Evolutionary conservation across 2,797 vertebrate species (phyloP), one percentile per base, ranked within the genome.

Genomic region (Schizopygopsis malacanthus): DNA sequence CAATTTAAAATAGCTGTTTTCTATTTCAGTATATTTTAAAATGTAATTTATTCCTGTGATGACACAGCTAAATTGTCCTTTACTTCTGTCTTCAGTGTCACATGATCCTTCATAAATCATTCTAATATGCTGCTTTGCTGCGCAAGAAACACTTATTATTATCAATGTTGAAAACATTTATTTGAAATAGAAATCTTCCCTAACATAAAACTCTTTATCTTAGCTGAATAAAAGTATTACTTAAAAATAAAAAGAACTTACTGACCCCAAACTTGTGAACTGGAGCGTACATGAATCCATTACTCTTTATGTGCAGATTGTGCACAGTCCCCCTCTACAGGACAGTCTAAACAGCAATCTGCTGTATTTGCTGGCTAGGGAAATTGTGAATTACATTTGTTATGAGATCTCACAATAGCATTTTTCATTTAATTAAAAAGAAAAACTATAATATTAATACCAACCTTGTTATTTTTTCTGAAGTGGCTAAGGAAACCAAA

Each of bases 401-500:
- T 11, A 45, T 45, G 4, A 15, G 47, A 50, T 50, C 12, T 50
- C 47, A 50, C 47, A 50, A 50, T 4, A 50, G 47, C 13, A 50
- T 50, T 50, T 50, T 50, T 50, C 47, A 50, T 50, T 59, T 56
- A 39, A 65, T 28, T 10, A 28, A 6, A 9, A 37, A 47, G 6
- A 54, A 61, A 2, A 1, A 33, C 52, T 11, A 76, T 22, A 54
- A 59, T 59, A 15, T 50, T 15, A 37, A 86, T 3, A 85, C 91
- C 43, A 78, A 97, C 96, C 95, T 95, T 95, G 83, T 92, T 90
- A 83, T 94, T 92, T 92, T 94, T 95, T 71, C 77, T 87, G 87
- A 97, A 97, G 90, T 96, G 96, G 84, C 92, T 95, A 56, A 96
- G 87, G 0, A 94, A 94, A 78, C 96, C 96, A 91, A 97, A 97